These are phyloP conservation scores for Phymorhynchus buccinoides DNA, from an alignment of 1,140 invertebrate genomes.

Conservation along the genomic window DNA sequence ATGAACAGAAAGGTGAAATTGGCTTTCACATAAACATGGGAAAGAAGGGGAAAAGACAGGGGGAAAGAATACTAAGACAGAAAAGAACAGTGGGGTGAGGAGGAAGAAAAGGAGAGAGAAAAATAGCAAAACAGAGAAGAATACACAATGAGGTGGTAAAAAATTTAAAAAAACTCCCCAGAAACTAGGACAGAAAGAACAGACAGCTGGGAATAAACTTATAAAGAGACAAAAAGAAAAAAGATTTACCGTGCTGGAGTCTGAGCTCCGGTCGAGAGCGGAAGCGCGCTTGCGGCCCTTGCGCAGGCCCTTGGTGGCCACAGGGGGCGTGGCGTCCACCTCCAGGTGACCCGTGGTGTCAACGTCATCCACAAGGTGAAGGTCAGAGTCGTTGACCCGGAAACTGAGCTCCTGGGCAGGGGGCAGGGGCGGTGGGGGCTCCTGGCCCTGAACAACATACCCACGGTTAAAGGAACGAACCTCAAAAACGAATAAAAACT, in stretches of 20 bases:
- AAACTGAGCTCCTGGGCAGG: constrained; percentile 22
- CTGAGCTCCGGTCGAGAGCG: constrained; percentile 4
- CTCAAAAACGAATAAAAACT: too few species aligned
- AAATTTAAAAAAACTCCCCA: too few species aligned
- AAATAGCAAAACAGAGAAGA: not conserved
- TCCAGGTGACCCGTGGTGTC: constrained; percentile 51
- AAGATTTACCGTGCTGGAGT: not conserved
- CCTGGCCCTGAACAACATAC: constrained; percentile 35
- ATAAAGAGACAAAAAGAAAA: not conserved
- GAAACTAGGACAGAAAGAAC: too few species aligned
- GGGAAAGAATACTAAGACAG: too few species aligned
- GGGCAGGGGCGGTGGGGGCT: constrained; percentile 32
- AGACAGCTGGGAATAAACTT: too few species aligned
- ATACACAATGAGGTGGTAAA: too few species aligned
- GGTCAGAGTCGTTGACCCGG: constrained; percentile 20
- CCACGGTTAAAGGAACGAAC: too few species aligned
- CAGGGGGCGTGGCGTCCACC: constrained; percentile 58
- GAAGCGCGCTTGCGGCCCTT: constrained; percentile 50
- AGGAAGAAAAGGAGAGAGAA: not conserved
- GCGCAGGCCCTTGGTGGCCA: constrained; percentile 50
- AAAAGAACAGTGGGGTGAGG: not conserved
- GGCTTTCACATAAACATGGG: too few species aligned
- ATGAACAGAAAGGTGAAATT: too few species aligned
- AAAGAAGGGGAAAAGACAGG: too few species aligned
- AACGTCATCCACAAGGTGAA: constrained; percentile 45